These are phyloP conservation scores for Microhierax caerulescens DNA, from an alignment of 2,797 vertebrate species.

Conservation along the genomic window DNA sequence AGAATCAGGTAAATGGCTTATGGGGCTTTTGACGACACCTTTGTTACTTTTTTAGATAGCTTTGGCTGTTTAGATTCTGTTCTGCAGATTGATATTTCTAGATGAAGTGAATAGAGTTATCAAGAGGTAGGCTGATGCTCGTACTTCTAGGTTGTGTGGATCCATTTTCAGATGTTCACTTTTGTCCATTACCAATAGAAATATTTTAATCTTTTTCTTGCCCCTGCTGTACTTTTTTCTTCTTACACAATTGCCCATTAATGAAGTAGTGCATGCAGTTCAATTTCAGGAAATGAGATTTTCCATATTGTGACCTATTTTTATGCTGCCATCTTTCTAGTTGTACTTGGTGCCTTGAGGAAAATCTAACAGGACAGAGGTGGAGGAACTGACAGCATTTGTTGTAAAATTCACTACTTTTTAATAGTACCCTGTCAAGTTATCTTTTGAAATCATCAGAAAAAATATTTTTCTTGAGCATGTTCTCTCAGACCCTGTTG, in stretches of 20 bases:
- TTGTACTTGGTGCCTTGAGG: background rate
- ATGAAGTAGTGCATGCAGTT: background rate
- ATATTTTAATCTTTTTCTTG: background rate
- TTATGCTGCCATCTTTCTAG: background rate
- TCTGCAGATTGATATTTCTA: background rate
- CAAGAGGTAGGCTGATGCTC: background rate
- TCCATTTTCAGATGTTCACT: background rate
- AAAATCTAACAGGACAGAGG: background rate
- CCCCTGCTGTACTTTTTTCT: background rate
- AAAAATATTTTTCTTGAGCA: background rate
- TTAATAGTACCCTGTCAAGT: background rate
- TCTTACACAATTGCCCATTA: background rate
- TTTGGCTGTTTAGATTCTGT: background rate
- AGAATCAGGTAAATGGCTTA: background rate
- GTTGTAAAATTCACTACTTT: background rate
- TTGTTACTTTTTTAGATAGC: background rate
- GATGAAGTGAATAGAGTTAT: background rate
- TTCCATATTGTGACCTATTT: background rate
- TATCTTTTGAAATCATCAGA: background rate
- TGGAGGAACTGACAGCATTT: background rate
- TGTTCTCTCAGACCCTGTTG: background rate
- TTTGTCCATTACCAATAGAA: background rate
- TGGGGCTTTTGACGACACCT: background rate
- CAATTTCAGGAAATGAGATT: background rate
- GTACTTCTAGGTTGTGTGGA: background rate